phyloP scores from a whole-genome alignment of 2,797 vertebrate genomes.

The Chanos chanos region DNA sequence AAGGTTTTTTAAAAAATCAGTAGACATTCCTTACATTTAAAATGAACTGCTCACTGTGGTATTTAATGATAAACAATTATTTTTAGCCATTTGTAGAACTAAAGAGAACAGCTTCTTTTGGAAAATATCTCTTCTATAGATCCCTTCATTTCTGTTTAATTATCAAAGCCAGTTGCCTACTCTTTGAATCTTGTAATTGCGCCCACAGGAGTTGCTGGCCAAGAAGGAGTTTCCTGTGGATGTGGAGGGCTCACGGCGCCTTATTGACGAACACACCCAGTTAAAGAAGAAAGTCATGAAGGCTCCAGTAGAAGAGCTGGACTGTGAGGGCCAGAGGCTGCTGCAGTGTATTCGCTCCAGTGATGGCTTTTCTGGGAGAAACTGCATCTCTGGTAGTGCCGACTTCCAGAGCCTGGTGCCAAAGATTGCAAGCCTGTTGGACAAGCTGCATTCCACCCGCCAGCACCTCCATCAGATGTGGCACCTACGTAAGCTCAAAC shows the following conservation, averaged over 20 bases:
- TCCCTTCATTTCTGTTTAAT: not conserved
- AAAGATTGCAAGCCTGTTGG: constrained; percentile 95
- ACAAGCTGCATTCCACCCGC: constrained; percentile 94
- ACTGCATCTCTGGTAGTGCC: constrained; percentile 94
- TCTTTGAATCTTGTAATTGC: too few species aligned
- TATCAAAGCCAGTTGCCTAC: not conserved
- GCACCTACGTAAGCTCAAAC: constrained; percentile 93
- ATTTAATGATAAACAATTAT: too few species aligned
- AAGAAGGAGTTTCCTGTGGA: constrained; percentile 96
- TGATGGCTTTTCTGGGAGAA: constrained; percentile 92
- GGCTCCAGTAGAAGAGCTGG: constrained; percentile 92
- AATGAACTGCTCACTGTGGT: too few species aligned
- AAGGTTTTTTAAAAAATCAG: too few species aligned
- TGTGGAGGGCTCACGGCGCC: constrained; percentile 88
- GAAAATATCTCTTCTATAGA: too few species aligned
- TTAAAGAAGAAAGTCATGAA: constrained; percentile 96
- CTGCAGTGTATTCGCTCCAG: constrained; percentile 93
- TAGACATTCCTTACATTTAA: too few species aligned
- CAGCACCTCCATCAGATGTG: constrained; percentile 98
- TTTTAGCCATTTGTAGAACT: too few species aligned
- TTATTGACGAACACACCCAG: constrained; percentile 95
- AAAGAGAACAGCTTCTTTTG: too few species aligned
- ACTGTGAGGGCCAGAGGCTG: constrained; percentile 91
- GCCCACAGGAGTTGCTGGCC: constrained; percentile 88
- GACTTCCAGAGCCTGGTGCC: constrained; percentile 98